Evolutionary conservation across 23 tunicate genomes (phyloP).

Genomic region (Trididemnum nubilum): DNA sequence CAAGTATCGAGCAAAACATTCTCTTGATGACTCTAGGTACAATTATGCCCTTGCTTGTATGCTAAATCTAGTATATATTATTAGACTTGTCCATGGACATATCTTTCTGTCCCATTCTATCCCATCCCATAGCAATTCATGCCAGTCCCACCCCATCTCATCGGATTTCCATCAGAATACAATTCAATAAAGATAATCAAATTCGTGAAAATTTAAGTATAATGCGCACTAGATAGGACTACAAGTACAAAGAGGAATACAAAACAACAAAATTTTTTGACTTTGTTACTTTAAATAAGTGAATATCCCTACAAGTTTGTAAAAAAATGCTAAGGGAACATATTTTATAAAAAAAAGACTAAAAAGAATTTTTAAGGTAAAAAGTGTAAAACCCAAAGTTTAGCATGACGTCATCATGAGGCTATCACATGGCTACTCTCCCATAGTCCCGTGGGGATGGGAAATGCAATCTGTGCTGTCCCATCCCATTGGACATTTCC

Average conservation of each 20-base stretch:
- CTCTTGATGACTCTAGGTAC: not conserved
- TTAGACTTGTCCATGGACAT: not conserved
- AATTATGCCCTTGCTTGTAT: not conserved
- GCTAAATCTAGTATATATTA: not conserved
- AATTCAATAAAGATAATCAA: not conserved
- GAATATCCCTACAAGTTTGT: not conserved
- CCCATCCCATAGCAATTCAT: not conserved
- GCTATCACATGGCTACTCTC: not conserved
- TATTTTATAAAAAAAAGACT: too few relatives aligned
- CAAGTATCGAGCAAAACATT: not conserved
- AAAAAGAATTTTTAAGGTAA: not conserved
- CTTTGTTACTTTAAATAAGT: not conserved
- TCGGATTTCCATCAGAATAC: constrained; percentile 1
- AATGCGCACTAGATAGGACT: not conserved
- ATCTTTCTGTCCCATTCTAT: not conserved
- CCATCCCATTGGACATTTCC: too few relatives aligned
- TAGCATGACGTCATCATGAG: not conserved
- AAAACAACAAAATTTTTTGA: not conserved
- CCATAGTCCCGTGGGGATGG: not conserved
- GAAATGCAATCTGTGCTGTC: not conserved
- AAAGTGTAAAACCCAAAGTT: not conserved
- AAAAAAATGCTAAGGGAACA: not conserved
- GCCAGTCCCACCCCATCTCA: not conserved
- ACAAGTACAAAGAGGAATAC: not conserved
- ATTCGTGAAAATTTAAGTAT: not conserved